phyloP scores from a whole-genome alignment of 2,888 invertebrate genomes.

The Alloscopus bannaensis region DNA sequence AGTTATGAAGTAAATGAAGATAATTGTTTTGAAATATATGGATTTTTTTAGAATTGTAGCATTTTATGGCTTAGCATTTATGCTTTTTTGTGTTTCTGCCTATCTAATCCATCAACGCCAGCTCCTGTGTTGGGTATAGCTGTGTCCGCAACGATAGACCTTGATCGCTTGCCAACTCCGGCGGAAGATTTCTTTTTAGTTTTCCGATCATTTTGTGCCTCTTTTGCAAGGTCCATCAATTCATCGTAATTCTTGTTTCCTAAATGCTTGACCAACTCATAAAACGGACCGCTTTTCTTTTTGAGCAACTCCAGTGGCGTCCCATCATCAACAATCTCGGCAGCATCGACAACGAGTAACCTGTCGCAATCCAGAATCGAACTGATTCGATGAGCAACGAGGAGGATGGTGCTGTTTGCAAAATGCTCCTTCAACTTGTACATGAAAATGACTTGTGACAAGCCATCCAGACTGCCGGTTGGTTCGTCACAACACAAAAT shows the following conservation, averaged over 20 bases:
- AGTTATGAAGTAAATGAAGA: no score
- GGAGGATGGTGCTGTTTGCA: conserved; percentile 41
- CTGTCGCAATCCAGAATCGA: conserved; percentile 44
- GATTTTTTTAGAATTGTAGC: no score
- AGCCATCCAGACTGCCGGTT: conserved; percentile 41
- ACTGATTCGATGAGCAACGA: conserved; percentile 51
- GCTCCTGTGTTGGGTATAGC: no score
- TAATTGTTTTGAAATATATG: no score
- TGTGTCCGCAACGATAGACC: neutral
- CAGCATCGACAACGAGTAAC: conserved; percentile 51
- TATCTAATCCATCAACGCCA: no score
- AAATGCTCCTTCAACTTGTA: conserved; percentile 41
- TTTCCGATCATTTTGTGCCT: neutral
- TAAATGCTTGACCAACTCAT: conserved; percentile 34
- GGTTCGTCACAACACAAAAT: conserved; percentile 50
- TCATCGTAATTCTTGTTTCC: conserved; percentile 21
- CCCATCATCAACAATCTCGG: conserved; percentile 51
- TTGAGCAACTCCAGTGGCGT: conserved; percentile 38
- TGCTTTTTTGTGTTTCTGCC: no score
- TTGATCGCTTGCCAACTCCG: no score
- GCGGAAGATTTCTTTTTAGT: no score
- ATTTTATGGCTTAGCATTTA: no score
- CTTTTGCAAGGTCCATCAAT: conserved; percentile 33
- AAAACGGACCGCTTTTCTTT: conserved; percentile 35
- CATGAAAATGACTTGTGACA: conserved; percentile 35